A percentile compares a stretch with the other conserved stretches of the same genome.
Evolutionary conservation across 2,888 invertebrate species (phyloP).

Genomic region (Erpobdella octoculata): DNA sequence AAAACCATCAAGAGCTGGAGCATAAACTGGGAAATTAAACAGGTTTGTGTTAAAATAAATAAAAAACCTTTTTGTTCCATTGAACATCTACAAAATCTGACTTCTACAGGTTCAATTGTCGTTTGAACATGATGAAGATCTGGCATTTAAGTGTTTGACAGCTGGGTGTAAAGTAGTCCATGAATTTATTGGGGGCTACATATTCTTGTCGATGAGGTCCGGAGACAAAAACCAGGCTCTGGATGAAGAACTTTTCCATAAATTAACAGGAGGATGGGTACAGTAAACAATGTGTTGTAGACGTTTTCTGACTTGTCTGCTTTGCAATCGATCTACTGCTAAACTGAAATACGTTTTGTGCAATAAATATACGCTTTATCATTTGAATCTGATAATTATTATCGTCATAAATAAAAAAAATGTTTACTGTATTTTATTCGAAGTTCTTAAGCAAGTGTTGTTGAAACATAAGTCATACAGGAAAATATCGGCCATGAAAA

Average conservation of each 20-base stretch:
- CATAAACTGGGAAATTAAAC: constrained; percentile 93
- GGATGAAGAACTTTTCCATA: constrained; percentile 94
- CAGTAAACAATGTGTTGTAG: no score
- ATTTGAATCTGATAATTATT: no score
- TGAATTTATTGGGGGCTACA: constrained; percentile 95
- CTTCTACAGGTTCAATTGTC: constrained; percentile 29
- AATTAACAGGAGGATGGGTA: constrained; percentile 77
- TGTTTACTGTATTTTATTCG: no score
- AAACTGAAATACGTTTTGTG: no score
- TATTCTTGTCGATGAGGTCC: constrained; percentile 93
- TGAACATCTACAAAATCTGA: not conserved
- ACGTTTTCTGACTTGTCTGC: no score
- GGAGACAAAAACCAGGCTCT: constrained; percentile 94
- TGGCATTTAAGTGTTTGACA: constrained; percentile 83
- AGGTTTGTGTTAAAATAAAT: constrained; percentile 32
- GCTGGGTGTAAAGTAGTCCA: constrained; percentile 95
- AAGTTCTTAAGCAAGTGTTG: no score
- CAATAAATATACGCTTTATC: no score
- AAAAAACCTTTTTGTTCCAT: not conserved
- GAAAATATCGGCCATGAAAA: no score
- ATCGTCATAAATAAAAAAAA: no score
- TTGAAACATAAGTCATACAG: no score
- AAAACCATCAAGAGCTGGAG: constrained; percentile 99
- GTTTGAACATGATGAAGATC: constrained; percentile 67
- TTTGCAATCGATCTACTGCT: no score